A percentile compares a stretch with the other conserved stretches of the same genome.
phyloP scores from a whole-genome alignment of 2,113 vertebrate species.

The Siphamia tubifer region DNA sequence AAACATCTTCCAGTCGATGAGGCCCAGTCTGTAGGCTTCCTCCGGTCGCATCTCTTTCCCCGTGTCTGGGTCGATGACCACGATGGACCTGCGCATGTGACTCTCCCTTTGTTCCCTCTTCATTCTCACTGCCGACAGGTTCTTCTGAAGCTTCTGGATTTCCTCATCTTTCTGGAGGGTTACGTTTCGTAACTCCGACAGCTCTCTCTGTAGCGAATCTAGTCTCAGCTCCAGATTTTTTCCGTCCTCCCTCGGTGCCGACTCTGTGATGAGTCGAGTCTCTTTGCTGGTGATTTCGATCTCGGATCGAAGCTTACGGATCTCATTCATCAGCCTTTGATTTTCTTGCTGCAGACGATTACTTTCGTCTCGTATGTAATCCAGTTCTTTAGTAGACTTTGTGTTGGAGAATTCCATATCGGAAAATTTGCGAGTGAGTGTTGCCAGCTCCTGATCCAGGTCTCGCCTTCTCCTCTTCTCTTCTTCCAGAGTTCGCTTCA shows the following conservation, averaged over 20 bases:
- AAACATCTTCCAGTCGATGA: conserved; percentile 97
- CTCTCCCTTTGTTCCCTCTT: conserved; percentile 95
- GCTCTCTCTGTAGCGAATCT: conserved; percentile 86
- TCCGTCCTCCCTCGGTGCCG: conserved; percentile 75
- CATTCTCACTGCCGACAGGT: conserved; percentile 82
- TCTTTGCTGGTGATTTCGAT: conserved; percentile 90
- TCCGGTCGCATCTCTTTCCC: conserved; percentile 95
- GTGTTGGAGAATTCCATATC: conserved; percentile 93
- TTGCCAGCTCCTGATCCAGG: conserved; percentile 84
- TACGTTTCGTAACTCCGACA: conserved; percentile 85
- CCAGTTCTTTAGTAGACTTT: conserved; percentile 92
- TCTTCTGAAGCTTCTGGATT: conserved; percentile 89
- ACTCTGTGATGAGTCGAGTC: conserved; percentile 83
- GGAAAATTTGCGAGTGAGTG: conserved; percentile 81
- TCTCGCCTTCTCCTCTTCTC: conserved; percentile 85
- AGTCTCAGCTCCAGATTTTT: conserved; percentile 86
- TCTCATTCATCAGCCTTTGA: conserved; percentile 89
- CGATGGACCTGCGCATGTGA: conserved; percentile 92
- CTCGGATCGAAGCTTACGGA: conserved; percentile 88
- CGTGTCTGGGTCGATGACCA: conserved; percentile 94
- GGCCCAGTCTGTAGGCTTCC: conserved; percentile 89
- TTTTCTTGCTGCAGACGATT: conserved; percentile 90
- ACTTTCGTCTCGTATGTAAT: conserved; percentile 93
- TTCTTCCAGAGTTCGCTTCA: conserved; percentile 87
- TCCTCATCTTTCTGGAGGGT: conserved; percentile 89